Percentiles rank a stretch among this genome's conserved stretches.
phyloP scores from a whole-genome alignment of 2,888 invertebrate species.

The Chymomyza fuscimana region DNA sequence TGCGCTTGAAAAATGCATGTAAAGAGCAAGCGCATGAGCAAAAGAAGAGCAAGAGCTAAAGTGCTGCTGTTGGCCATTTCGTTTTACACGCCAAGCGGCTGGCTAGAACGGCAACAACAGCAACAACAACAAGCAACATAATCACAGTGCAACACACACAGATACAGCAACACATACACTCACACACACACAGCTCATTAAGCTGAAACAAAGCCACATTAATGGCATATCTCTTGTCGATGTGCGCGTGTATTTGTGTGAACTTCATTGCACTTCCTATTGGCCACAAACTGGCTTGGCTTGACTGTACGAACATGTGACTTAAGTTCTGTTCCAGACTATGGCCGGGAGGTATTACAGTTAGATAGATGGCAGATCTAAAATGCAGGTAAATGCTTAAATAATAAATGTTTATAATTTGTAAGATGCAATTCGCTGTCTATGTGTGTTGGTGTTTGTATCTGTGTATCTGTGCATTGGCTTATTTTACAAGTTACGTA shows the following conservation, averaged over 20 bases:
- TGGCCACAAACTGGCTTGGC: neutral
- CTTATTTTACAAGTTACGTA: slow-evolving; percentile 33
- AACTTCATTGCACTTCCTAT: neutral
- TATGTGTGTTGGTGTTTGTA: slow-evolving; percentile 6
- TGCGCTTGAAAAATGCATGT: slow-evolving; percentile 64
- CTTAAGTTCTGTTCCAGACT: neutral
- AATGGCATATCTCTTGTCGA: neutral
- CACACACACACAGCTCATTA: slow-evolving; percentile 30
- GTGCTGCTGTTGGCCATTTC: neutral
- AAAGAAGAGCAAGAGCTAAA: slow-evolving; percentile 21
- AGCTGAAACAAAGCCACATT: slow-evolving; percentile 30
- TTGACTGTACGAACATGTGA: neutral
- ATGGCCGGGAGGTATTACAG: neutral
- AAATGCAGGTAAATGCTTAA: slow-evolving; percentile 17
- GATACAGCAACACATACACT: too few species aligned
- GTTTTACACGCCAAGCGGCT: slow-evolving; percentile 2
- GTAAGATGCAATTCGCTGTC: slow-evolving; percentile 21
- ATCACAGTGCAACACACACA: slow-evolving; percentile 16
- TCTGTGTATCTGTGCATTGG: neutral
- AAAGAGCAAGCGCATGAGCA: slow-evolving; percentile 42
- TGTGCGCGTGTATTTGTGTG: neutral
- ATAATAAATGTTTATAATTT: slow-evolving; percentile 49
- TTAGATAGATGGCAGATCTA: slow-evolving; percentile 3
- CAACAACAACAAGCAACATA: slow-evolving; percentile 27
- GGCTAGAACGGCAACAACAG: neutral